phyloP scores from a whole-genome alignment of 2,888 invertebrate genomes.

The Melanargia galathea region DNA sequence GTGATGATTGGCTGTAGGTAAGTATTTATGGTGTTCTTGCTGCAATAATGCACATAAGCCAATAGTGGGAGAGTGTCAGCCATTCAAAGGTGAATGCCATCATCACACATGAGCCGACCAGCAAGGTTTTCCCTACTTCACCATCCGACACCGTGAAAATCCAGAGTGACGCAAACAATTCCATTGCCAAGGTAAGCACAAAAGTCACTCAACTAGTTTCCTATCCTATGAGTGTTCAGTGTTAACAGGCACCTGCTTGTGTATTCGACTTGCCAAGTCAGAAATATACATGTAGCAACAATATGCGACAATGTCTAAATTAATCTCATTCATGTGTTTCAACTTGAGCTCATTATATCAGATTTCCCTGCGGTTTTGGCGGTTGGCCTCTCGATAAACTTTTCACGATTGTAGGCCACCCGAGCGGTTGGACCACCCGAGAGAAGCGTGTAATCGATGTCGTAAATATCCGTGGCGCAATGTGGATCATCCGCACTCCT shows the following conservation, averaged over 20 bases:
- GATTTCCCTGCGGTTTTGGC: conserved; percentile 60
- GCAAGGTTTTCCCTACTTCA: not conserved
- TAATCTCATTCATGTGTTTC: conserved; percentile 45
- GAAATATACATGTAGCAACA: conserved; percentile 39
- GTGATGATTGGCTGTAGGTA: no score
- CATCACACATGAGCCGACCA: no score
- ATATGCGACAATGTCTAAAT: conserved; percentile 52
- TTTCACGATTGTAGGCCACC: conserved; percentile 57
- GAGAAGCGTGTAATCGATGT: conserved; percentile 57
- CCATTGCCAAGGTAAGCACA: conserved; percentile 46
- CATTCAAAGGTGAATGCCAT: no score
- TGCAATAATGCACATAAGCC: no score
- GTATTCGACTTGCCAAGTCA: conserved; percentile 41
- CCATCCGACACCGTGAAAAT: conserved; percentile 9
- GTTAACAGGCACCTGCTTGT: conserved; percentile 40
- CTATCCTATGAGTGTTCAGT: conserved; percentile 40
- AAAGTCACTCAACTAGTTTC: conserved; percentile 43
- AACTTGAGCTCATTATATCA: conserved; percentile 54
- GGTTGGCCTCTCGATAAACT: conserved; percentile 68
- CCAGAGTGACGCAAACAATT: conserved; percentile 41
- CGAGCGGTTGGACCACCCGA: conserved; percentile 67
- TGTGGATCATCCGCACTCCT: conserved; percentile 57
- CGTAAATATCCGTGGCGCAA: conserved; percentile 74
- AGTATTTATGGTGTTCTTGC: no score
- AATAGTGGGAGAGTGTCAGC: no score